Percentiles rank a stretch among this genome's conserved stretches.
These are phyloP conservation scores for Vipera ursinii DNA, from an alignment of 2,797 vertebrate species.

Conservation along the genomic window DNA sequence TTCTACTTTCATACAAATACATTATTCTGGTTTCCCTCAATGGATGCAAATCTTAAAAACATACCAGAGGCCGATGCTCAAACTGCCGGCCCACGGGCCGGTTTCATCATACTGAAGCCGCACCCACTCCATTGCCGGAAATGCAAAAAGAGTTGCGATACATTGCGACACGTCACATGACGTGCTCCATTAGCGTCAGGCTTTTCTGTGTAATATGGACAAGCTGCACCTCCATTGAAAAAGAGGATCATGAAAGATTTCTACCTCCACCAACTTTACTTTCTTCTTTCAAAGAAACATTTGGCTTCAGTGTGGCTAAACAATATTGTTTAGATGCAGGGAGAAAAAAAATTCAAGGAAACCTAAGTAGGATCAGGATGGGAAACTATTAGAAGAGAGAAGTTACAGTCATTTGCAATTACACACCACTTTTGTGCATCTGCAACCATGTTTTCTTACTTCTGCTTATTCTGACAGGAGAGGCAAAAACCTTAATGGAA, in stretches of 20 bases:
- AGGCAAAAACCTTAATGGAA: not conserved
- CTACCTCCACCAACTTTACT: not conserved
- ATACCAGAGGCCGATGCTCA: not conserved
- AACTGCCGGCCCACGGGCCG: no score
- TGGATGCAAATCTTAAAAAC: not conserved
- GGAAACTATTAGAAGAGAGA: not conserved
- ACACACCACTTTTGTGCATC: not conserved
- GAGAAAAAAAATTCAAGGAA: not conserved
- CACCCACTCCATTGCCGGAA: no score
- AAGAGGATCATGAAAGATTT: not conserved
- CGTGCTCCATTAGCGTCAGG: not conserved
- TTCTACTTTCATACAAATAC: not conserved
- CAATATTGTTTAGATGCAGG: not conserved
- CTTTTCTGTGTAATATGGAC: not conserved
- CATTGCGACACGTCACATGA: no score
- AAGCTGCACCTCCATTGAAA: not conserved
- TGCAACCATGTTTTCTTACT: not conserved
- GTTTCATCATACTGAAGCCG: no score
- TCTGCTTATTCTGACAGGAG: not conserved
- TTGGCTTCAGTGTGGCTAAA: not conserved
- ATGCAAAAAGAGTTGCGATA: no score
- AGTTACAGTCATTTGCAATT: not conserved
- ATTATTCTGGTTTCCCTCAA: not conserved
- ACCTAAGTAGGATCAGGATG: not conserved
- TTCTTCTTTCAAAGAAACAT: not conserved